Evolutionary conservation across 2,888 invertebrate species (phyloP).

Genomic region (Epinotia ramella): DNA sequence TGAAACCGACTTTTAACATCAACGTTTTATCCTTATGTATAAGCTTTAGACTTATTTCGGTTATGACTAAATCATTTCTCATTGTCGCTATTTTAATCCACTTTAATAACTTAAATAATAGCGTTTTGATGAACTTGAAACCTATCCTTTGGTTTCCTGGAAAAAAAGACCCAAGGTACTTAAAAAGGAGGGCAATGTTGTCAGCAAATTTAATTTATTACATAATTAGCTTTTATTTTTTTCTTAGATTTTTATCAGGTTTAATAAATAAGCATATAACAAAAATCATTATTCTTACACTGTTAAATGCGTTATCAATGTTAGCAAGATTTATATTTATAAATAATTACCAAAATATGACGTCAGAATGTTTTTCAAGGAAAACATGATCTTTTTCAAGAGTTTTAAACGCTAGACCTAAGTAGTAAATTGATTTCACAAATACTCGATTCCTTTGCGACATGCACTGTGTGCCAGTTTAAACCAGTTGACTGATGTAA

Average conservation of each 20-base stretch:
- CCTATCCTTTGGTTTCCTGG: not conserved
- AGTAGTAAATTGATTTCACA: constrained; percentile 28
- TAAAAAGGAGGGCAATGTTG: not conserved
- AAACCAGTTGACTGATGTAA: constrained; percentile 29
- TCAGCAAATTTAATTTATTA: not conserved
- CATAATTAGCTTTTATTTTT: not conserved
- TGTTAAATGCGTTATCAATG: not conserved
- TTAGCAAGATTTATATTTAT: not conserved
- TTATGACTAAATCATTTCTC: not conserved
- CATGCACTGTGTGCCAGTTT: constrained; percentile 35
- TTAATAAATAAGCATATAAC: not conserved
- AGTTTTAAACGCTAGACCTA: constrained; percentile 16
- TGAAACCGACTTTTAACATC: constrained; percentile 5
- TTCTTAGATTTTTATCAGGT: not conserved
- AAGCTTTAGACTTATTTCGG: constrained; percentile 3
- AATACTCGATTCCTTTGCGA: constrained; percentile 39
- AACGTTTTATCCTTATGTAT: constrained; percentile 11
- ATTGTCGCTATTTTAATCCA: constrained; percentile 1
- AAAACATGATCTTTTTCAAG: not conserved
- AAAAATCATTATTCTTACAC: not conserved
- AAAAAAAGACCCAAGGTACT: not conserved
- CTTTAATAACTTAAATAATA: not conserved
- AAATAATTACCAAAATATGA: not conserved
- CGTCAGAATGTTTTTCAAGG: not conserved
- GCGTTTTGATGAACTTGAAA: not conserved